Conservation (phyloP, 1,140 invertebrate species). For the Caenorhabditis briggsae region DNA sequence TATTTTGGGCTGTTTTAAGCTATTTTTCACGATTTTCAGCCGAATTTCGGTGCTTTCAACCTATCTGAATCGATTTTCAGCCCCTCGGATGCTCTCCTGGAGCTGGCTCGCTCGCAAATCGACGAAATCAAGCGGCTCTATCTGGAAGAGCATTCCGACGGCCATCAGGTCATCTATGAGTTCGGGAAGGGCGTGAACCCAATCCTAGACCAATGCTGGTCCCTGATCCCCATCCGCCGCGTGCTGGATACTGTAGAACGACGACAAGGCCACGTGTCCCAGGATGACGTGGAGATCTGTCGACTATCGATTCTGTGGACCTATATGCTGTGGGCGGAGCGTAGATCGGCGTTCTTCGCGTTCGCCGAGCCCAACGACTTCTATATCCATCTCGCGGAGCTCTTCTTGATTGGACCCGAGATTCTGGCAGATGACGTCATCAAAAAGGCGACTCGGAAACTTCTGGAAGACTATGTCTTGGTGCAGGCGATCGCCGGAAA, state of each 20-base stretch:
- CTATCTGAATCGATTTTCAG: not conserved
- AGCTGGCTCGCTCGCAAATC: constrained; percentile 54
- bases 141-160: constrained; percentile 67
- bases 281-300: constrained; percentile 69
- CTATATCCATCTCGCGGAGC: constrained; percentile 63
- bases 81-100: constrained; percentile 55
- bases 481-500: not conserved
- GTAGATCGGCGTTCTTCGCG: constrained; percentile 64
- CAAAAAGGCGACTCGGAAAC: not conserved
- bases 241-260: constrained; percentile 66
- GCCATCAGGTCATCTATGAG: not conserved
- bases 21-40: no score
- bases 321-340: constrained; percentile 61
- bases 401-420: constrained; percentile 65
- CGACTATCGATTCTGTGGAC: constrained; percentile 68
- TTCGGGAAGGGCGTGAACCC: constrained; percentile 67
- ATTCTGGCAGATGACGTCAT: constrained; percentile 58
- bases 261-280: constrained; percentile 44
- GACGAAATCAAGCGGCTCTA: constrained; percentile 69
- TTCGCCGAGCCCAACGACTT: constrained; percentile 65
- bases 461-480: constrained; percentile 32
- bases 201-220: constrained; percentile 65
- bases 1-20: no score
- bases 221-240: constrained; percentile 65
- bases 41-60: no score